Base-by-base conservation (phyloP, 2,113 vertebrate species). In the Talpa occidentalis region DNA sequence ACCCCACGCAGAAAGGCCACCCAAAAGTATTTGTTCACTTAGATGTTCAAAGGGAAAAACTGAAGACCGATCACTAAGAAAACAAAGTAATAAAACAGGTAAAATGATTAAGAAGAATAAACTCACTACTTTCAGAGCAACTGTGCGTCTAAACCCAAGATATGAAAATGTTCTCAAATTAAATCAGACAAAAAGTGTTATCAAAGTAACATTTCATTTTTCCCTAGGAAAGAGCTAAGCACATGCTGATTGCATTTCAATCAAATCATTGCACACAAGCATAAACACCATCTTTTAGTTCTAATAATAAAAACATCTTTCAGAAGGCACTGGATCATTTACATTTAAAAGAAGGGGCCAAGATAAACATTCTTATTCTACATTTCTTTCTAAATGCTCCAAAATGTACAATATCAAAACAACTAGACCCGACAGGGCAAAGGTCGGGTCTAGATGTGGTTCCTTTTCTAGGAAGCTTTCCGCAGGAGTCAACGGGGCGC, bases 101-200 rank as follows among this genome's bases (percentile, higher is more conserved):
- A 80, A 91, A 74, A 67, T 47, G 2, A 87, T 79, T 66, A 91
- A 83, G 70, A 85, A 76, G 49, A 49, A 94, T 76, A 73, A 92
- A 66, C 24, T 42, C 44, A 80, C 26, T 54, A 56, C 11, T 49
- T 11, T 35, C 42, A 74, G 5, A 93, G 62, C 49, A 86, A 90
- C 59, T 70, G 1, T 37, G 89, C 52, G 67, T 56, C 80, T 72
- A 81, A 93, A 92, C 11, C 35, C 1, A 26, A 14, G 9, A 66
- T 11, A 69, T 37, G 60, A 91, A 93, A 84, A 83, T 62, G 17
- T 92, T 84, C 88, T 94, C 76, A 70, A 88, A 82, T 76, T 49
- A 89, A 84, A 80, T 64, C 42, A 93, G 69, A 47, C 52, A 72
- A 64, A 86, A 93, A 81, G 52, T 82, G 7, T 67, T 47, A 88